A percentile compares a stretch with the other conserved stretches of the same genome.
These are phyloP conservation scores for Drosophila yooni DNA, from an alignment of 2,888 invertebrate species.

Conservation along the genomic window DNA sequence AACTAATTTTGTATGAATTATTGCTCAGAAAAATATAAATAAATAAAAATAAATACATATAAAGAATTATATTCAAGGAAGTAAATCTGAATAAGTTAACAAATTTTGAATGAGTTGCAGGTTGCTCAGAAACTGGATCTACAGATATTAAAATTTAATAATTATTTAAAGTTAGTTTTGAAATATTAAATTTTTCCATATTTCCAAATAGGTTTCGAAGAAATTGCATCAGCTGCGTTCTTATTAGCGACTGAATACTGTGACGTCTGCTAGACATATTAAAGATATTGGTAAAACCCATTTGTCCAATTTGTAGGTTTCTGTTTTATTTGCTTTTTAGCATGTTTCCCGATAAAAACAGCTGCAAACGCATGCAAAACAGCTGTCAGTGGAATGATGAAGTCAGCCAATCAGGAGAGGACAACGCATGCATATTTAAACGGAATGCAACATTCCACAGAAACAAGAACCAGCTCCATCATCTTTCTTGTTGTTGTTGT, in stretches of 20 bases:
- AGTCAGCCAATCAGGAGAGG: slow-evolving; percentile 55
- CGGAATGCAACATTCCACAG: slow-evolving; percentile 51
- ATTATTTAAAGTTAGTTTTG: neutral
- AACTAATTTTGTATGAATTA: neutral
- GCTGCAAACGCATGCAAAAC: slow-evolving; percentile 40
- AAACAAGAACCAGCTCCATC: slow-evolving; percentile 39
- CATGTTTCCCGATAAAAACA: slow-evolving; percentile 22
- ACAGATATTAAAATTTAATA: neutral
- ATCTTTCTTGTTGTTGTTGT: slow-evolving; percentile 22
- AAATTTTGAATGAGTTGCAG: too few relatives aligned
- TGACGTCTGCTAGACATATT: neutral
- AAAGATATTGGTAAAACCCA: slow-evolving; percentile 7
- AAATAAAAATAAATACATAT: neutral
- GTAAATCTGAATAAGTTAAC: neutral
- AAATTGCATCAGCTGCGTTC: neutral
- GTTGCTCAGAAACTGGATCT: neutral
- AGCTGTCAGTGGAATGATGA: slow-evolving; percentile 17
- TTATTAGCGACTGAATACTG: neutral
- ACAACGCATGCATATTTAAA: slow-evolving; percentile 45
- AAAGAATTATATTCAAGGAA: neutral
- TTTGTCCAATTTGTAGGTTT: neutral
- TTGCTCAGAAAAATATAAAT: neutral
- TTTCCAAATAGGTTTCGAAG: neutral
- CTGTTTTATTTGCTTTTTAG: neutral
- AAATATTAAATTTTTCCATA: neutral